phyloP scores from a whole-genome alignment of 2,113 vertebrate genomes.

The Onychostoma macrolepis region DNA sequence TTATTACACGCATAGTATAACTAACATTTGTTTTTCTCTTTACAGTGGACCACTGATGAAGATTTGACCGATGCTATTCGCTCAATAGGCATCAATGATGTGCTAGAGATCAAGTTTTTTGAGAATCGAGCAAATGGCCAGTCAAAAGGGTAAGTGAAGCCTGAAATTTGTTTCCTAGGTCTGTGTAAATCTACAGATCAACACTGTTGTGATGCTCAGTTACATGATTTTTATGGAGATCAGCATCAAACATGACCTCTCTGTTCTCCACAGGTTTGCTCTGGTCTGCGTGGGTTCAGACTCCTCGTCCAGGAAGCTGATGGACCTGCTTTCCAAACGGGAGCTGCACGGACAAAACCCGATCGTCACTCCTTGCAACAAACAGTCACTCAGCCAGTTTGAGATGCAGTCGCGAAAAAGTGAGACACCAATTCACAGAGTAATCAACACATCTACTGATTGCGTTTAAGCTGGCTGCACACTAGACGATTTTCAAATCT shows the following conservation, averaged over 20 bases:
- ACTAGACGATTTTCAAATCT: too few relatives aligned
- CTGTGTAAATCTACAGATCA: neutral
- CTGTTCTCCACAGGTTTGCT: constrained; percentile 83
- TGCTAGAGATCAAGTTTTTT: constrained; percentile 99
- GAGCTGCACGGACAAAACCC: constrained; percentile 98
- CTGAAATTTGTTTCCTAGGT: neutral
- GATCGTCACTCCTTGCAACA: constrained; percentile 97
- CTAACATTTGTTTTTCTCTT: constrained; percentile 24
- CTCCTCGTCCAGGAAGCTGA: constrained; percentile 92
- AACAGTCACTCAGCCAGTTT: constrained; percentile 98
- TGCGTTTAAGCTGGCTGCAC: too few relatives aligned
- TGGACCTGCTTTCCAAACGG: constrained; percentile 95
- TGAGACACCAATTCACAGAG: constrained; percentile 53
- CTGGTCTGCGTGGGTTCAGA: constrained; percentile 97
- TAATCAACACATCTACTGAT: neutral
- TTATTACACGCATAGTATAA: too few relatives aligned
- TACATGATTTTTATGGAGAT: neutral
- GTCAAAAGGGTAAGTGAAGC: constrained; percentile 88
- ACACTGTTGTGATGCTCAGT: neutral
- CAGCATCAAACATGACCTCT: neutral
- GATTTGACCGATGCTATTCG: constrained; percentile 97
- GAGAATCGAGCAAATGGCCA: constrained; percentile 99
- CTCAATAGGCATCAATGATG: constrained; percentile 93
- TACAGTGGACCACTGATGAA: constrained; percentile 99
- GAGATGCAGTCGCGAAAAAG: constrained; percentile 99